A percentile compares a stretch with the other conserved stretches of the same genome.
Conservation (phyloP, 2,888 invertebrate genomes). For the Watsonalla cultraria region DNA sequence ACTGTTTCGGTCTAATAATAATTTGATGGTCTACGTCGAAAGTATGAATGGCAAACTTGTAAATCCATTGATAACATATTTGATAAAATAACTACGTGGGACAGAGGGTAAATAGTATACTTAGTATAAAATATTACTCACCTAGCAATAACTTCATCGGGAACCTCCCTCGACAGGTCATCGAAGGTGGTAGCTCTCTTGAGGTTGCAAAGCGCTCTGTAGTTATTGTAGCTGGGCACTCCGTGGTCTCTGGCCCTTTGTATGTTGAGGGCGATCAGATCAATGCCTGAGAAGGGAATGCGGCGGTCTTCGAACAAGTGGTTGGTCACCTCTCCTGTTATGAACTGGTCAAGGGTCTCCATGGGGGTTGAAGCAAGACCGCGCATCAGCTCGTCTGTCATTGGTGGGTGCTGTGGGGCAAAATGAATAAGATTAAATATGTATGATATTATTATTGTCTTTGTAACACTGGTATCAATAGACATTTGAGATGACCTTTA, state of each 20-base stretch:
- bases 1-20: no score
- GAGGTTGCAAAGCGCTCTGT: constrained; percentile 92
- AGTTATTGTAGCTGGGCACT: constrained; percentile 92
- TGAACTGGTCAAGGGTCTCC: constrained; percentile 95
- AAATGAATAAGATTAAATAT: neutral
- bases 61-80: no score
- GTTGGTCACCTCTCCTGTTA: constrained; percentile 96
- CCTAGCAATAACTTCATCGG: constrained; percentile 87
- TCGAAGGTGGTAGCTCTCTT: constrained; percentile 91
- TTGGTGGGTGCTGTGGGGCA: constrained; percentile 80
- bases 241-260: constrained; percentile 94
- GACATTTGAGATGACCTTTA: no score
- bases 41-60: no score
- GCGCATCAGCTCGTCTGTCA: constrained; percentile 91
- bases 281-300: constrained; percentile 94
- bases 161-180: constrained; percentile 92
- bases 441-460: no score
- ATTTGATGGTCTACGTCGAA: neutral
- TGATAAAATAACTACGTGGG: no score
- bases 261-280: constrained; percentile 93
- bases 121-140: constrained; percentile 18
- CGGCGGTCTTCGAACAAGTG: constrained; percentile 94
- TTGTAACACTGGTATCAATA: no score
- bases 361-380: constrained; percentile 93
- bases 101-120: no score